Base-by-base conservation (phyloP, 2,888 invertebrate genomes). In the Eutolmus rufibarbis region DNA sequence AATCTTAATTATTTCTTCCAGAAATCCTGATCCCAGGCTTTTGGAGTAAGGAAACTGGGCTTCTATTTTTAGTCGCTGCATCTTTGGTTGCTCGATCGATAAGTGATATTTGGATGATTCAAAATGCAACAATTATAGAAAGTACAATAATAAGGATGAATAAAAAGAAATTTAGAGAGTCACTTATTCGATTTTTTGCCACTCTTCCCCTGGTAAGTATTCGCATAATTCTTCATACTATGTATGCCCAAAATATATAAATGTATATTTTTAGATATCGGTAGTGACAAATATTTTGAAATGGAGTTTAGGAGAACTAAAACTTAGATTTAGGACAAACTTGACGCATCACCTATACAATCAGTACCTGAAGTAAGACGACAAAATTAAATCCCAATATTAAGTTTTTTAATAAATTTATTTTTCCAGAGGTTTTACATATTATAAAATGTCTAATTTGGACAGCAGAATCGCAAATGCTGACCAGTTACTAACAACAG, bases 21-120 rank as follows among this genome's bases (percentile, higher is more conserved):
- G 95, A 94, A 90, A 96, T 97, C 89, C 94, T 97, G 90, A 94
- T 98, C 88, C 98, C 98, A 5, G 96, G 97, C 76, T 92, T 96
- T 90, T 95, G 96, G 92, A 95, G 96, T 14, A 93, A 95, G 87
- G 98, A 98, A 93, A 94, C 95, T 89, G 96, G 95, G 5, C 95
- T 96, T 89, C 93, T 97, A 91, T 89, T 94, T 14, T 92, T 97
- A 34, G 95, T 98, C 8, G 99, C 98, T 0, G 91, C 93, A 5
- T 95, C 98, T 5, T 94, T 99, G 74, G 94, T 98, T 31, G 95
- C 97, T 2, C 94, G 99, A 89, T 98, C 99, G 0, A 94, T 98
- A 89, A 98, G 98, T 91, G 99, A 99, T 93, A 94, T 99, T 86
- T 99, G 98, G 98, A 96, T 99, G 94, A 99, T 99, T 90, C 96